Conservation (phyloP, 2,797 vertebrate genomes). For the Manis pentadactyla region DNA sequence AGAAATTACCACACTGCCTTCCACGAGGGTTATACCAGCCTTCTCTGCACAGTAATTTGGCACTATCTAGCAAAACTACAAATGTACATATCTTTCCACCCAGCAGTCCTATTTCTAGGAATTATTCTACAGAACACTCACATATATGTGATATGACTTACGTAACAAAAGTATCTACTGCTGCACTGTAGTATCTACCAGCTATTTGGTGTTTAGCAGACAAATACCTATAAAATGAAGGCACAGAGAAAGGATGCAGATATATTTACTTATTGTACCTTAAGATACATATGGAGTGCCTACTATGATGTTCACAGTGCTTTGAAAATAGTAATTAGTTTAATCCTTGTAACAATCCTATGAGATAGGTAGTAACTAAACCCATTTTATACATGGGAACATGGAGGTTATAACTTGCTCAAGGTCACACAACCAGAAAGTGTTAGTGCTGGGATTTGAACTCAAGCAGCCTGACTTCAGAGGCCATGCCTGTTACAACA, state of each 20-base stretch:
- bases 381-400: background rate
- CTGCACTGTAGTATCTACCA: background rate
- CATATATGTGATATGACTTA: background rate
- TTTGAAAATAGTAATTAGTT: slow-evolving; percentile 14
- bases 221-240: background rate
- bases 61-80: background rate
- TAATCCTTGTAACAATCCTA: background rate
- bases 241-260: background rate
- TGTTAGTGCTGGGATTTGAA: background rate
- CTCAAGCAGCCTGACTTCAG: background rate
- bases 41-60: background rate
- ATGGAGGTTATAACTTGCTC: background rate
- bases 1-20: background rate
- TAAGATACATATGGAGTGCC: background rate
- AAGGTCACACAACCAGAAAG: background rate
- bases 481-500: background rate
- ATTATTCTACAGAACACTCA: background rate
- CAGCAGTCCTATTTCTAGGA: background rate
- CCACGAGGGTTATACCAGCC: background rate
- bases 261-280: background rate
- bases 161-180: background rate
- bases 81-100: background rate
- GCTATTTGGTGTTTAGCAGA: background rate
- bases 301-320: background rate
- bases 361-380: background rate